Base-by-base conservation (phyloP, 2,888 invertebrate genomes). In the Campoplex capitator region DNA sequence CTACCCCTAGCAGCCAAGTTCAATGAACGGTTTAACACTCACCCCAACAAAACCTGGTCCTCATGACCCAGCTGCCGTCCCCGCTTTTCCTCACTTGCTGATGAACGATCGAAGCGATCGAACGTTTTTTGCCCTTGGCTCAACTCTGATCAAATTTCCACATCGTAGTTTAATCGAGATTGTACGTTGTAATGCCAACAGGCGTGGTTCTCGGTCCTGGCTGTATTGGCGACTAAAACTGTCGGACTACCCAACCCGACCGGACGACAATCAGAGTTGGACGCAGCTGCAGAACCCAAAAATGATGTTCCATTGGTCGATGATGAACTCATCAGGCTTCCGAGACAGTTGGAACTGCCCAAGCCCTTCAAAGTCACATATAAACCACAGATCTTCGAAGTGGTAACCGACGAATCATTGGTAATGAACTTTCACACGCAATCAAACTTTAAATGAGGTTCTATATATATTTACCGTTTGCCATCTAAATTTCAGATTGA, bases 171-270 rank as follows among this genome's bases (percentile, higher is more conserved):
- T 80, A 80, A 80, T 80, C 23, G 38, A 51, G 42, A 38, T 78
- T 71, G 73, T 51, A 51, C 74, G 28, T 85, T 81, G 77, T 56
- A 73, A 68, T 82, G 38, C 16, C 65, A 45, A n/a, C 86, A 93
- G 93, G 91, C 88, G 88, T 91, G 91, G 91, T 87, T 92, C 86
- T 82, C 88, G 88, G 89, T 91, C 86, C 86, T 92, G 84, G 90
- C 84, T 65, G 89, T 92, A 88, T 79, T 92, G 79, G 86, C 89
- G 87, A 84, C 88, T 84, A 91, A 86, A 85, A 83, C 73, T 74
- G 78, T 76, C 51, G 90, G 88, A 83, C 90, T 91, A 76, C 91
- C 91, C 78, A 90, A 92, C 88, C 89, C 90, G 82, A 90, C 86
- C 81, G 89, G 89, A 68, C 84, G 90, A 77, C 88, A 89, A 78